Evolutionary conservation across 1,140 invertebrate genomes (phyloP), one percentile per base, ranked within the genome.

Genomic region (Asobara japonica): DNA sequence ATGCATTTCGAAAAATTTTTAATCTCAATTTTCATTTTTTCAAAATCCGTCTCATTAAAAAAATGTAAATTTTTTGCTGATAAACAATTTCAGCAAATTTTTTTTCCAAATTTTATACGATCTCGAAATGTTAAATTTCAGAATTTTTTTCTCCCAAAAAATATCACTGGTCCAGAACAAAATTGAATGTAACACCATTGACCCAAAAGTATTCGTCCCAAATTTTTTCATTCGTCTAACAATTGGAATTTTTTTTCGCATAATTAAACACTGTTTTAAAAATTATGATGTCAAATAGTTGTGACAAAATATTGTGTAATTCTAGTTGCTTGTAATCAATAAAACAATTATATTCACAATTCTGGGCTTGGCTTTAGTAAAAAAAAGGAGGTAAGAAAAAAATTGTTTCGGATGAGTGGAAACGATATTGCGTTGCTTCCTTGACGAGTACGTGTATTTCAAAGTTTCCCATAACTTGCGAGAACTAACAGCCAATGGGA

Each of bases 401-500:
- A 56, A 22, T 22, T 56, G 51, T 56, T 25, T 62, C 27, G 5
- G 29, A 62, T 31, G 60, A 31, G 29, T 30, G 27, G 27, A 62
- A 62, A 30, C 11, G 13, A 62, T 56, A 56, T 62, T 62, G 29
- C 29, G 60, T 62, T 13, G 60, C 27, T 62, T 62, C 27, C 56
- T 62, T 31, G 41, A 45, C 41, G n/a, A 48, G 10, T 16, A 48
- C 1, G 10, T 30, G 29, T 3, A 29, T 62, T 62, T 62, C 10
- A 16, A 6, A 13, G 0, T 48, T 29, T 65, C 41, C 30, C 25
- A 48, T 72, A 38, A 71, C 56, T 60, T 20, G 4, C 29, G 51
- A 61, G 68, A 36, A 16, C 29, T 20, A 18, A 16, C 60, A 36
- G 25, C 16, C 60, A 80, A 81, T 81, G 76, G 75, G 69, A 78